Evolutionary conservation across 2,888 invertebrate species (phyloP).

Genomic region (Drosophila formosana): DNA sequence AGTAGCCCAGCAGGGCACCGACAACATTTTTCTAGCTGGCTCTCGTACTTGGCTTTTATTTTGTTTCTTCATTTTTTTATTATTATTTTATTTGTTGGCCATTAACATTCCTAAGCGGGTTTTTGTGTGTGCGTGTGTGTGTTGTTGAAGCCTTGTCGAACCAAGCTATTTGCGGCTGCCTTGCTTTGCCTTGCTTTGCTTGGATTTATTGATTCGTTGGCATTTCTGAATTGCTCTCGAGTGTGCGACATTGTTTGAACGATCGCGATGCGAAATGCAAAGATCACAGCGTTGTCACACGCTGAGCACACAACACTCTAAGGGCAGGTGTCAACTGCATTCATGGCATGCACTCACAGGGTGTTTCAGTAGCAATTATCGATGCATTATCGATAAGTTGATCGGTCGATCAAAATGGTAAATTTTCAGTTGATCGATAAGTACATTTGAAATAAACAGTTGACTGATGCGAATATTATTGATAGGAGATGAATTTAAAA

Average conservation of each 20-base stretch:
- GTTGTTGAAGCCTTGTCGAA: constrained; percentile 37
- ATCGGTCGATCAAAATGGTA: background rate
- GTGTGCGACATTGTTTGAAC: constrained; percentile 40
- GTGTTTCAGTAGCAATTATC: background rate
- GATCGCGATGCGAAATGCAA: constrained; percentile 22
- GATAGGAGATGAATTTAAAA: too few relatives aligned
- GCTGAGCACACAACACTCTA: constrained; percentile 9
- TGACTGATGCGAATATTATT: too few relatives aligned
- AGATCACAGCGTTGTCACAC: constrained; percentile 22
- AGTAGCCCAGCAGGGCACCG: constrained; percentile 60
- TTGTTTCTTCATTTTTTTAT: constrained; percentile 10
- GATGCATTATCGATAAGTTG: constrained; percentile 9
- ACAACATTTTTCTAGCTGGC: constrained; percentile 10
- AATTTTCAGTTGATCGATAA: too few relatives aligned
- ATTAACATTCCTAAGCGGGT: constrained; percentile 53
- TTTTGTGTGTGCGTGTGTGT: constrained; percentile 27
- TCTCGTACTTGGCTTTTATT: constrained; percentile 30
- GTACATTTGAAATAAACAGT: too few relatives aligned
- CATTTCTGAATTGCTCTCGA: constrained; percentile 64
- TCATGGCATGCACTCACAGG: background rate
- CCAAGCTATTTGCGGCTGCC: constrained; percentile 56
- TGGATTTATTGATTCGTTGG: constrained; percentile 58
- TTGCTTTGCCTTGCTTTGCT: background rate
- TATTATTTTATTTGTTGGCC: constrained; percentile 33
- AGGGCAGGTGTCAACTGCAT: constrained; percentile 10